Percentiles rank a stretch among this genome's conserved stretches.
Conservation (phyloP, 2,888 invertebrate species). For the Cephus nigrinus region DNA sequence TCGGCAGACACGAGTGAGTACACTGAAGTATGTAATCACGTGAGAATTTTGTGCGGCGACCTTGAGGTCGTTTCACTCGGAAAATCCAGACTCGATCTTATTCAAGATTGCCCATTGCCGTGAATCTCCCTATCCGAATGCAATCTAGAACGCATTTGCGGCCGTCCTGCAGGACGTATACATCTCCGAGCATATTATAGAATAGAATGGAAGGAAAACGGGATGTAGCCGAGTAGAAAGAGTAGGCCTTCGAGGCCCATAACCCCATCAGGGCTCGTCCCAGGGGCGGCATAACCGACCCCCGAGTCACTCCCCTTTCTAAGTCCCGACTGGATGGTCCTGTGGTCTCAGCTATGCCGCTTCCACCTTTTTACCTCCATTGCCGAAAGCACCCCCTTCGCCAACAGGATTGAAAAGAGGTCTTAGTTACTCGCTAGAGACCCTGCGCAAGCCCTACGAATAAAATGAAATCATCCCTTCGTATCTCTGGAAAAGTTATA, state of each 20-base stretch:
- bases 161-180: slow-evolving; percentile 57
- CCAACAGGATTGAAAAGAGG: slow-evolving; percentile 57
- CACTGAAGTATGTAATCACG: neutral
- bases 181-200: slow-evolving; percentile 60
- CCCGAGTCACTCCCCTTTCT: slow-evolving; percentile 30
- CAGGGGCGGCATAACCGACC: slow-evolving; percentile 58
- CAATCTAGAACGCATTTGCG: slow-evolving; percentile 63
- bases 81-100: slow-evolving; percentile 58
- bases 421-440: slow-evolving; percentile 59
- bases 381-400: slow-evolving; percentile 20
- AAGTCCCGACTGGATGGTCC: slow-evolving; percentile 41
- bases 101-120: slow-evolving; percentile 39
- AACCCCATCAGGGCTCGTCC: slow-evolving; percentile 70
- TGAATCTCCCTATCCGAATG: slow-evolving; percentile 58
- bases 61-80: slow-evolving; percentile 16
- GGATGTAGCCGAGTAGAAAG: slow-evolving; percentile 57
- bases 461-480: slow-evolving; percentile 55
- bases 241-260: slow-evolving; percentile 70
- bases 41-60: neutral
- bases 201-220: slow-evolving; percentile 64
- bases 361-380: slow-evolving; percentile 18
- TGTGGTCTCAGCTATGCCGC: slow-evolving; percentile 43
- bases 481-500: slow-evolving; percentile 9
- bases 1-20: neutral
- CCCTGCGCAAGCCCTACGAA: slow-evolving; percentile 43